Base-by-base conservation (phyloP, 2,797 vertebrate species). In the Tinamus major region DNA sequence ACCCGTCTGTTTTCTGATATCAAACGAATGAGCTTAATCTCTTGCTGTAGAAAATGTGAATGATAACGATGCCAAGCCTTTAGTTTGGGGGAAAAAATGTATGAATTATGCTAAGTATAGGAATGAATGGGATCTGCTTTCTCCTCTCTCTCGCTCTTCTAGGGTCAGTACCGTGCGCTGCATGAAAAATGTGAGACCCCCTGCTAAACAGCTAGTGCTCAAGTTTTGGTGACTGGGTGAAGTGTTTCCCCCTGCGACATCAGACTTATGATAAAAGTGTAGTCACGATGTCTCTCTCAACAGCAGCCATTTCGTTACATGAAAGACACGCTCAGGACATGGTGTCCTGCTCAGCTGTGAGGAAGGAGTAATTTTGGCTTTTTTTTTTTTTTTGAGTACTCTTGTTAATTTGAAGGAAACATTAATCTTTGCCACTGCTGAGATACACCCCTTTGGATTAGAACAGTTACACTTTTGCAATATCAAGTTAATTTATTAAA, bases 1-100 rank as follows among this genome's bases (percentile, higher is more conserved):
- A 79, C 91, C 76, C 70, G 1, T n/a, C 55, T 49, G 17, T 86
- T 93, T 89, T 79, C 33, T 77, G 72, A 61, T 76, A 27, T 48
- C 46, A n/a, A 72, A 15, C 92, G 91, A 92, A 92, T 79, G 85
- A 74, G 48, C 39, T 79, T 85, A 39, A 77, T 89, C 77, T 92
- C 46, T 29, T 81, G n/a, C 70, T 55, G n/a, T 31, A 86, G 70
- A 63, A 87, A 93, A 86, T 33, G 18, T 79, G 79, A 92, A 74
- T 86, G 85, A 68, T 79, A 37, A 74, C 64, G 61, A 46, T 81
- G 61, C 61, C 67, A 44, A 65, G 20, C 24, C 15, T 80, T 94
- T 91, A 2, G 41, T 85, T 80, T 27, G 51, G 79, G 79, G 19
- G 10, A 24, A 24, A 65, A 86, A 91, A 92, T 7, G 76, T 1